Evolutionary conservation across 2,113 vertebrate species (phyloP), one percentile per base, ranked within the genome.

Genomic region (Prolemur simus): DNA sequence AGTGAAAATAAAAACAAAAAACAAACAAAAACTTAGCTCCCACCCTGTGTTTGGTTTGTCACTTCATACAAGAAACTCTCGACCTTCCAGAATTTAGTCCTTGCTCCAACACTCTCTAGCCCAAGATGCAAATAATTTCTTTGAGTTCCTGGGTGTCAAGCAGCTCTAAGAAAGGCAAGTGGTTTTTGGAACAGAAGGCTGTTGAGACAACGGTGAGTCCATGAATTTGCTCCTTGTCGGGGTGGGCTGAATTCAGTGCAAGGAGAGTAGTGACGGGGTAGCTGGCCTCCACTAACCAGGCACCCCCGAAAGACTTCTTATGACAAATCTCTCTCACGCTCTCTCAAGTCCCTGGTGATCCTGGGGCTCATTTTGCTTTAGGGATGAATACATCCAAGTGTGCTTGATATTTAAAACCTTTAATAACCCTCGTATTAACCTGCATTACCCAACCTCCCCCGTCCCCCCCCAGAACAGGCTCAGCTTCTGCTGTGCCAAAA

Each of bases 1-100:
- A 89, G 56, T 20, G 60, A 49, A 56, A 83, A 45, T 42, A 78
- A 89, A 80, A 91, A 73, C 47, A 80, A 58, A 74, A n/a, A 13
- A 23, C 37, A 80, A 69, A 42, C n/a, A 71, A 15, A 45, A n/a
- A 42, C 15, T n/a, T 13, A 94, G 20, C 8, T 76, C 45, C 37
- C 6, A 11, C 13, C 37, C 6, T 34, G 8, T 27, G 15, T 60
- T 83, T 47, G 47, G 5, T 86, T 49, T 60, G 63, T 77, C 47
- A 25, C 21, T 39, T 25, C 14, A 7, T 6, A 32, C 11, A 29
- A 76, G 42, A 63, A 82, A 71, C 8, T 20, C 60, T 39, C 18
- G 2, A 21, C 13, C 39, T 81, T 89, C 83, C 17, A n/a, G 39
- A 76, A 52, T 15, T 80, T 10, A 74, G 64, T 15, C 63, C 25